Evolutionary conservation across 2,888 invertebrate species (phyloP).

Genomic region (Globia sparganii): DNA sequence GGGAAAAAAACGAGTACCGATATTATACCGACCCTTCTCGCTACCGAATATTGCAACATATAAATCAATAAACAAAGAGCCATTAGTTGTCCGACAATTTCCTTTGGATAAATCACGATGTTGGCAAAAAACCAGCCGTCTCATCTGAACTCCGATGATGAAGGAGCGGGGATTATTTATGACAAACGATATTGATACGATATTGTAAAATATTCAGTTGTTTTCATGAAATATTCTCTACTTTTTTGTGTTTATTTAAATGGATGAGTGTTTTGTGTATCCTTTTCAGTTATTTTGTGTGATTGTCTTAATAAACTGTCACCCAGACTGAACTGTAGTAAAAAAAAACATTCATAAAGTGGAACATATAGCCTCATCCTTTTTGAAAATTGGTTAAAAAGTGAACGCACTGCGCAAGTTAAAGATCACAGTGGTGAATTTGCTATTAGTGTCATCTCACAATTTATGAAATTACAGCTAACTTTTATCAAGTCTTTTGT

Average conservation of each 20-base stretch:
- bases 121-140: conserved; percentile 81
- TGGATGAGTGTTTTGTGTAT: neutral
- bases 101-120: conserved; percentile 88
- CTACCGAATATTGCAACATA: conserved; percentile 89
- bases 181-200: conserved; percentile 71
- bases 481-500: neutral
- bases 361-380: too few relatives aligned
- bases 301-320: neutral
- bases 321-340: neutral
- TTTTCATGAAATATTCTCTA: conserved; percentile 17
- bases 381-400: too few relatives aligned
- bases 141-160: conserved; percentile 79
- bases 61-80: conserved; percentile 90
- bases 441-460: conserved; percentile 3
- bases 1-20: conserved; percentile 77
- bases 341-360: too few relatives aligned
- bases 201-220: conserved; percentile 44
- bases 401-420: too few relatives aligned
- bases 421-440: neutral
- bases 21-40: conserved; percentile 83
- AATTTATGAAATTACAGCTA: conserved; percentile 21
- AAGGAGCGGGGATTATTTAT: conserved; percentile 74
- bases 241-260: neutral
- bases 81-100: conserved; percentile 90
- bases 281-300: neutral